Base-by-base conservation (phyloP, 1,140 invertebrate species). In the Aradophagus sp. region DNA sequence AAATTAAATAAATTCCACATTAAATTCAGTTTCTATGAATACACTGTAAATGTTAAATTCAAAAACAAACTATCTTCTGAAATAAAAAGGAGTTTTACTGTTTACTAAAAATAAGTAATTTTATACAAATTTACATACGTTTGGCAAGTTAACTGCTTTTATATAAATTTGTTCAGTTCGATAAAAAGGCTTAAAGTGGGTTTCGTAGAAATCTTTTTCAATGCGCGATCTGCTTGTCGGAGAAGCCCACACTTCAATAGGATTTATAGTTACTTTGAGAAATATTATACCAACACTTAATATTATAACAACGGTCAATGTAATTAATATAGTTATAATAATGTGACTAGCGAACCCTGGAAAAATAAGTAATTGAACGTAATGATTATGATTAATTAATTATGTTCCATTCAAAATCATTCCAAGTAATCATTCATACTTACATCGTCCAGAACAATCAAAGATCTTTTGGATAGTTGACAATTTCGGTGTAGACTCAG, bases 341-440 rank as follows among this genome's bases (percentile, higher is more conserved):
- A 5, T 5, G 8, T 23, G 20, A 5, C 4, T 23, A 5, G 20
- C 20, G 20, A 23, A 23, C 20, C 20, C 20, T 23, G 20, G 8
- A 23, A 23, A 23, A 5, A 19, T 41, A 41, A 41, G 26, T 5
- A 41, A 1, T 23, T 19, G n/a, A n/a, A n/a, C n/a, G n/a, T n/a
- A n/a, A n/a, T n/a, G n/a, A n/a, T n/a, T n/a, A n/a, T n/a, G n/a
- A n/a, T n/a, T n/a, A n/a, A n/a, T n/a, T n/a, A n/a, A n/a, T n/a
- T n/a, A n/a, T n/a, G n/a, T n/a, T n/a, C n/a, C n/a, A n/a, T n/a
- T n/a, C n/a, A n/a, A n/a, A n/a, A n/a, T n/a, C n/a, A n/a, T n/a
- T n/a, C n/a, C n/a, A n/a, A n/a, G n/a, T n/a, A n/a, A n/a, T n/a
- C n/a, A n/a, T n/a, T n/a, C n/a, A n/a, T n/a, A n/a, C n/a, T n/a